Base-by-base conservation (phyloP, 1,140 invertebrate species). In the Drosophila ohnishii region DNA sequence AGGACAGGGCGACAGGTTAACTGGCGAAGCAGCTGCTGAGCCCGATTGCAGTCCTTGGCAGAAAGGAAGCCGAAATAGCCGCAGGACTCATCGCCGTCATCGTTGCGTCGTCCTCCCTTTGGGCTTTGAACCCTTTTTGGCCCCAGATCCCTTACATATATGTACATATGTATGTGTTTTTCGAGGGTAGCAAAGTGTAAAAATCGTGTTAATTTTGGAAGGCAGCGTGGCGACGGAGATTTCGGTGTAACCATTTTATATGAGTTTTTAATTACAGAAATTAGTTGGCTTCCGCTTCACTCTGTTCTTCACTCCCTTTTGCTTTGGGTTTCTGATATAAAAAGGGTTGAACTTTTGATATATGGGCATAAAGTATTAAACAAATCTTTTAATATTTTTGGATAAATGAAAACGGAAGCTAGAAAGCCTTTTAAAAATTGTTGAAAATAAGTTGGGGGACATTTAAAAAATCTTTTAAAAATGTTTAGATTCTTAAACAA, bases 251-350 rank as follows among this genome's bases (percentile, higher is more conserved):
- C 80, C 83, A 80, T 83, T 76, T 75, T 90, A 83, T 91, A 91
- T 88, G 86, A 90, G 80, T 90, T 91, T 91, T 88, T 91, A 91
- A 91, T 91, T 91, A 91, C 83, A 57, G 71, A 90, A 90, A 87
- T 90, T 90, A 81, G 87, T 76, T 74, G 42, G 51, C 61, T 80
- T 77, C 78, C 72, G 73, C 55, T 63, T 74, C 47, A 39, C 44
- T 19, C n/a, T 60, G 28, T 34, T 35, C 13, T 16, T 57, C 11
- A n/a, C 48, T n/a, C 11, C 19, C 61, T 28, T 42, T 48, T 4
- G 10, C 0, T 32, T 50, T 53, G 7, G 5, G 19, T 39, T 53
- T 48, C 8, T n/a, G 6, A 42, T 6, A 16, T 25, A 65, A 28
- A 28, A 25, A 19, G 28, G 45, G 35, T 32, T 22, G 30, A 11